Evolutionary conservation across 2,113 vertebrate species (phyloP), one percentile per base, ranked within the genome.

Genomic region (Datnioides undecimradiatus): DNA sequence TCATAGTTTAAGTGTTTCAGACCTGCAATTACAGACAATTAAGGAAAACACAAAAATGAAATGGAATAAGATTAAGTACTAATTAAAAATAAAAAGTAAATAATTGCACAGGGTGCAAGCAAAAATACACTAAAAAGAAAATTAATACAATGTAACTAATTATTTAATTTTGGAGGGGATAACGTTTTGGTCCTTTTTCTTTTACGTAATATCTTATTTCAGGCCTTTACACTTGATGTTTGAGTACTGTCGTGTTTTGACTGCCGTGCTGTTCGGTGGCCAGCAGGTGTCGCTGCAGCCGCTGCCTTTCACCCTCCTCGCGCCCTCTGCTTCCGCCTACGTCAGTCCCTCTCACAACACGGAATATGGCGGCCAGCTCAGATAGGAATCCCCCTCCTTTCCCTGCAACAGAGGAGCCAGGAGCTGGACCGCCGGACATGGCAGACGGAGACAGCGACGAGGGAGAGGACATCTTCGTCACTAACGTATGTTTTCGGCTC

Each of bases 391-490:
- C 96, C 33, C 97, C 97, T 73, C 96, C 96, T 67, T 95, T 97
- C 73, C 93, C 95, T 1, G 90, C 89, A 16, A 34, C 91, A 40
- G 95, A 95, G 51, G 92, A 93, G 13, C 92, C 93, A 43, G 92
- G 93, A 36, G 90, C 86, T 1, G 84, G 45, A 52, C 87, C 77
- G 17, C 21, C 64, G n/a, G 91, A 92, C 38, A 87, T 84, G 71
- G 93, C 91, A 19, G 91, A 88, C 2, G 95, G 87, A 57, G 96
- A 97, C 92, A 97, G 96, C 72, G 94, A 95, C 81, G 97, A 98
- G 41, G 97, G 97, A 71, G 97, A 97, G 85, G 97, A 99, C 84
- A 96, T 98, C 58, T 99, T 99, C 79, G 95, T 95, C 4, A 95
- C 91, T 58, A 93, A 91, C 12, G 92, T 94, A 71, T 31, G 93